A percentile compares a stretch with the other conserved stretches of the same genome.
Evolutionary conservation across 2,797 vertebrate species (phyloP).

Genomic region (Hyperoplus lanceolatus): DNA sequence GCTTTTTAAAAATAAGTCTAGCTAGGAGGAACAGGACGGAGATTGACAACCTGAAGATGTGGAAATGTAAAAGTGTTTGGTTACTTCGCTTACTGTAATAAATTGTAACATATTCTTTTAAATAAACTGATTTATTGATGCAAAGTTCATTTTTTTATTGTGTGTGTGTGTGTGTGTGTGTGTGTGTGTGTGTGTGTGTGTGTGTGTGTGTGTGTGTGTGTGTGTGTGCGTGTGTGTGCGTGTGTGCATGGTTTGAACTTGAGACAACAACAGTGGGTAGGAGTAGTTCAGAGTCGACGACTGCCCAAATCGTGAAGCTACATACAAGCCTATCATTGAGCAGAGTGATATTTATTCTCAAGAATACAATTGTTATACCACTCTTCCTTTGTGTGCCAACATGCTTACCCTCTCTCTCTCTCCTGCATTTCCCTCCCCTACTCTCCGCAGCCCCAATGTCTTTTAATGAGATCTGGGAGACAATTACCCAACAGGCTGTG

Average conservation of each 20-base stretch:
- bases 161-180: not conserved
- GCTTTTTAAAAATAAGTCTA: conserved; percentile 51
- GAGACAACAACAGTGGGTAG: not conserved
- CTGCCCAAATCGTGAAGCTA: conserved; percentile 8
- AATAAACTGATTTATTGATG: conserved; percentile 97
- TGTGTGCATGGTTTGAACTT: not conserved
- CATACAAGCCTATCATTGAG: not conserved
- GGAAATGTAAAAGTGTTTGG: conserved; percentile 83
- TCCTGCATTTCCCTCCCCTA: not conserved
- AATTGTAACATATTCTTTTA: conserved; percentile 99
- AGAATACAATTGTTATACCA: conserved; percentile 28
- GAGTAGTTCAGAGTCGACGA: not conserved
- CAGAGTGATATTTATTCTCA: conserved; percentile 13
- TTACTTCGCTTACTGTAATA: conserved; percentile 93
- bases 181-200: not conserved
- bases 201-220: not conserved
- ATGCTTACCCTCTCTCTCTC: conserved; percentile 28
- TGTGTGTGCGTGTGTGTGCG: not conserved
- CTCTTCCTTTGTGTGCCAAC: conserved; percentile 11
- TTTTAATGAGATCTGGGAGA: conserved; percentile 78
- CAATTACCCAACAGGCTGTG: conserved; percentile 69
- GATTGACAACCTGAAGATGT: conserved; percentile 51
- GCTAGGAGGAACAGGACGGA: conserved; percentile 43
- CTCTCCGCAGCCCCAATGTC: conserved; percentile 18
- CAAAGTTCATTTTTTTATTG: conserved; percentile 54